phyloP scores from a whole-genome alignment of 2,888 invertebrate genomes.

The Lycophotia porphyrea region DNA sequence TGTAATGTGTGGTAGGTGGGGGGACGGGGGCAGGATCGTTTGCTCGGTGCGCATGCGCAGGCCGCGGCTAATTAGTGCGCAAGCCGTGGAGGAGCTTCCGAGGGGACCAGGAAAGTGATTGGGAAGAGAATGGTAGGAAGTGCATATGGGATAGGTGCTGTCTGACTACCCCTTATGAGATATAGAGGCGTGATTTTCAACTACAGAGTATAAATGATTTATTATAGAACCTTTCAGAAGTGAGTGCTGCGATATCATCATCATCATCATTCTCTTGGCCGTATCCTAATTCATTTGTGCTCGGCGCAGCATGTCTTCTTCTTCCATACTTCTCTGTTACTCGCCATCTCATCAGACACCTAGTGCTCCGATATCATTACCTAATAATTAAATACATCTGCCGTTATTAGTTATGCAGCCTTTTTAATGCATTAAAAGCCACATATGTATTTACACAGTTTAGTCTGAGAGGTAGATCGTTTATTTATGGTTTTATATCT shows the following conservation, averaged over 20 bases:
- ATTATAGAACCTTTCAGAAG: background rate
- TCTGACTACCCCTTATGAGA: background rate
- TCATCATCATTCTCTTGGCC: no score
- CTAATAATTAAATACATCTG: background rate
- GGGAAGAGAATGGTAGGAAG: background rate
- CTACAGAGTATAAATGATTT: background rate
- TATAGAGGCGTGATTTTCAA: background rate
- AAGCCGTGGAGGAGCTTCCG: slow-evolving; percentile 23
- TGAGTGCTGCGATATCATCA: background rate
- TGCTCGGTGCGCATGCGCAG: slow-evolving; percentile 46
- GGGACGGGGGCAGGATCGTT: slow-evolving; percentile 22
- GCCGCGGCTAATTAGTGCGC: slow-evolving; percentile 45
- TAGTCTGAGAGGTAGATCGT: background rate
- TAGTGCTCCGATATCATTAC: background rate
- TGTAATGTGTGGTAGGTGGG: slow-evolving; percentile 24
- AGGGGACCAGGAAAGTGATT: slow-evolving; percentile 21
- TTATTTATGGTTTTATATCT: background rate
- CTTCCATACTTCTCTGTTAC: no score
- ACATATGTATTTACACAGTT: background rate
- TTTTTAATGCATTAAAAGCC: background rate
- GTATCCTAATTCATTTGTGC: no score
- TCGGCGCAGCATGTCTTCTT: no score
- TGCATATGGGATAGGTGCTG: background rate
- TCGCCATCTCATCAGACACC: no score
- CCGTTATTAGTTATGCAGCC: background rate